Evolutionary conservation across 2,113 vertebrate genomes (phyloP).

Genomic region (Antidorcas marsupialis): DNA sequence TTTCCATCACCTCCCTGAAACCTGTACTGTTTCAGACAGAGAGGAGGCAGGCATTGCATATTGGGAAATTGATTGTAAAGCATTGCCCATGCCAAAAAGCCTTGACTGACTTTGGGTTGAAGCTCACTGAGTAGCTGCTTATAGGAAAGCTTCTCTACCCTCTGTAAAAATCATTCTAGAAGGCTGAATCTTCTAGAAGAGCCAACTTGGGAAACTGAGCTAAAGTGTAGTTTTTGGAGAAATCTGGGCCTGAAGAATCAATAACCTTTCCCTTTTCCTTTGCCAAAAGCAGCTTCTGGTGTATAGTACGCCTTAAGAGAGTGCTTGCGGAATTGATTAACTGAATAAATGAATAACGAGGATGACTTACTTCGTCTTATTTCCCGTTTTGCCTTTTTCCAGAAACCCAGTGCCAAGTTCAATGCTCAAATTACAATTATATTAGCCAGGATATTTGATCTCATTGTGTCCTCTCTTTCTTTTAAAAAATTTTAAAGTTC

Average conservation of each 20-base stretch:
- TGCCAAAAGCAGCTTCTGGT: not conserved
- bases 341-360: not conserved
- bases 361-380: not conserved
- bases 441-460: not conserved
- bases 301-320: fast-evolving
- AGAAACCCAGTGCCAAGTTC: not conserved
- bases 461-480: not conserved
- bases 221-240: not conserved
- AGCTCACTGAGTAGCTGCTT: not conserved
- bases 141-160: not conserved
- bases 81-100: not conserved
- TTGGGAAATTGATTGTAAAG: conserved; percentile 34
- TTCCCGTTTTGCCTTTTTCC: not conserved
- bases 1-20: conserved; percentile 16
- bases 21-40: not conserved
- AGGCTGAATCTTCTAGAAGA: not conserved
- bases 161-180: not conserved
- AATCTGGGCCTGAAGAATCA: not conserved
- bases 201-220: not conserved
- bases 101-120: not conserved
- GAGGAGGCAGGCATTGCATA: not conserved
- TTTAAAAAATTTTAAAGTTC: not conserved
- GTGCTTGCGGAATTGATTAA: not conserved
- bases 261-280: not conserved
- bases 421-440: not conserved